Evolutionary conservation across 2,113 vertebrate genomes (phyloP).

Genomic region (Charadrius vociferus): DNA sequence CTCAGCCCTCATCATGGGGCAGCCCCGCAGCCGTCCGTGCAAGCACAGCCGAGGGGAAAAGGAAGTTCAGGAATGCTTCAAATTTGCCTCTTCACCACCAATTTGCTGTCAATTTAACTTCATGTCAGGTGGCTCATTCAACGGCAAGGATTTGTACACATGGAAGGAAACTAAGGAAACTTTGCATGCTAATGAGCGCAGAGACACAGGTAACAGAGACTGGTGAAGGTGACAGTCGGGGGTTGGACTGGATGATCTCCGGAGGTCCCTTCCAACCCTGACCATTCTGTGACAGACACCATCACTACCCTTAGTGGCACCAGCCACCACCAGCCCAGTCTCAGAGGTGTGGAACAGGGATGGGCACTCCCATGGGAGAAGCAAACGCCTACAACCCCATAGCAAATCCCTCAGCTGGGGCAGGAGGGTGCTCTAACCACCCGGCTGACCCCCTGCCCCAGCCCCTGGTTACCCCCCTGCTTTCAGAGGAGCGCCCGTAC

Average conservation of each 20-base stretch:
- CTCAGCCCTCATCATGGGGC: background rate
- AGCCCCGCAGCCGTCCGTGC: background rate
- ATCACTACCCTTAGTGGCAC: fast-evolving
- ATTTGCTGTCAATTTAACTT: background rate
- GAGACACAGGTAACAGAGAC: background rate
- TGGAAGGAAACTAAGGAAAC: background rate
- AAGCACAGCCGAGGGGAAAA: background rate
- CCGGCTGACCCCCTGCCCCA: fast-evolving
- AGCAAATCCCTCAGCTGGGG: background rate
- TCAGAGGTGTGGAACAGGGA: background rate
- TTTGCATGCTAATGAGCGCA: fast-evolving
- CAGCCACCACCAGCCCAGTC: background rate
- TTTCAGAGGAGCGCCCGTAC: fast-evolving
- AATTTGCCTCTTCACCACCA: background rate
- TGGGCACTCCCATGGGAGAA: background rate
- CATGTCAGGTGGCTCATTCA: background rate
- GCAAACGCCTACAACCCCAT: fast-evolving
- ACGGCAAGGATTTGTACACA: background rate
- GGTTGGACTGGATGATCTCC: too few relatives aligned
- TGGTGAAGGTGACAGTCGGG: too few relatives aligned
- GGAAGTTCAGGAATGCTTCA: background rate
- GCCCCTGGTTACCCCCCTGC: fast-evolving
- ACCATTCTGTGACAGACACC: background rate
- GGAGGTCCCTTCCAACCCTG: too few relatives aligned
- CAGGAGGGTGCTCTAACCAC: background rate